Base-by-base conservation (phyloP, 2,797 vertebrate genomes). In the Myotis myotis region DNA sequence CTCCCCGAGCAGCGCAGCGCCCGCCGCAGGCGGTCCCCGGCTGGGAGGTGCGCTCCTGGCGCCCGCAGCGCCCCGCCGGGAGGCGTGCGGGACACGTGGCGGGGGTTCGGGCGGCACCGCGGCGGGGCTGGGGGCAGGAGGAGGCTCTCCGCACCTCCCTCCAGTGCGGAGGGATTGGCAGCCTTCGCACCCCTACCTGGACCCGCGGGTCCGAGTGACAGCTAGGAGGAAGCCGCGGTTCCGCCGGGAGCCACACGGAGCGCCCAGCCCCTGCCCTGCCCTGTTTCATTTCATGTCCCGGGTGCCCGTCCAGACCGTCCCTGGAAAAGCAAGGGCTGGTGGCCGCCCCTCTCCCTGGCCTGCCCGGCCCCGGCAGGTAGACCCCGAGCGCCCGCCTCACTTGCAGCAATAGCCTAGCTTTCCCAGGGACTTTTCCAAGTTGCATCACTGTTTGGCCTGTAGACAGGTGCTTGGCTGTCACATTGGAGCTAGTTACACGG, bases 401-500 rank as follows among this genome's bases (percentile, higher is more conserved):
- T 7, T 28, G 12, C 1, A 62, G 80, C 89, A 17, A 16, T 0
- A 9, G 15, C 22, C 62, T 20, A 3, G 41, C 71, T 76, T 79
- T 80, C 81, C 89, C 13, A 62, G 92, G 93, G 92, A 91, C 83
- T 93, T 96, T 95, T 94, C 81, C 87, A 68, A 55, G 87, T 96
- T 95, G 86, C 96, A 68, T 95, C 87, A 87, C 81, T 7, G 28
- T 84, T 92, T 90, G 95, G 93, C 66, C 57, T 74, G 87, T 6
- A 47, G 85, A 72, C 94, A 93, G 92, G 95, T 96, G 41, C 76
- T 85, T 75, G 93, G 79, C 92, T 83, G 57, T 94, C 84, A 49
- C 9, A 85, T 70, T n/a, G 82, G 53, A 93, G 51, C 72, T 75
- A 44, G 70, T 89, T 75, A 70, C 84, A 72, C 51, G 57, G 87